Evolutionary conservation across 2,888 invertebrate genomes (phyloP).

Genomic region (Nomada fucata): DNA sequence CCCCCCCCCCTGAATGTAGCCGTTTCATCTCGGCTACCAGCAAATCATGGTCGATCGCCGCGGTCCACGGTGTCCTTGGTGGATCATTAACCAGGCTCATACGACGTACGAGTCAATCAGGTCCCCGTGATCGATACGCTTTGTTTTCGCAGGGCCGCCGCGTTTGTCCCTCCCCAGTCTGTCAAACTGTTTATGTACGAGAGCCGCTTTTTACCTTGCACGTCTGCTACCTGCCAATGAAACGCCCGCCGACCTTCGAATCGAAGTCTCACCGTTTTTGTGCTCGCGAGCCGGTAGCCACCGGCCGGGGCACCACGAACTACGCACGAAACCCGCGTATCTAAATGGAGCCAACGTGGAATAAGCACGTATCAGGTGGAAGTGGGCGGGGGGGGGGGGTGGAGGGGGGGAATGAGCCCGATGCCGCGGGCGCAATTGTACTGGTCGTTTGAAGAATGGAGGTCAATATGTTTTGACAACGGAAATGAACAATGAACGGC

Average conservation of each 20-base stretch:
- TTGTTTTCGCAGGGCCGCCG: conserved; percentile 57
- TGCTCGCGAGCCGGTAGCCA: conserved; percentile 68
- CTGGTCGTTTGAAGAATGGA: conserved; percentile 11
- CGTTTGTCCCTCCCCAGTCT: conserved; percentile 21
- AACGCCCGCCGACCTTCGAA: conserved; percentile 81
- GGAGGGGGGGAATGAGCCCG: neutral
- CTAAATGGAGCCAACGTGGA: conserved; percentile 33
- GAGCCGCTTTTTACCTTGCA: conserved; percentile 50
- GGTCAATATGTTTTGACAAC: conserved; percentile 5
- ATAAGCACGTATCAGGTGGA: conserved; percentile 24
- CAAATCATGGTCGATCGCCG: conserved; percentile 13
- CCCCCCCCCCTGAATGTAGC: no score
- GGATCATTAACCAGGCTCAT: conserved; percentile 51
- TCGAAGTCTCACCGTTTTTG: conserved; percentile 81
- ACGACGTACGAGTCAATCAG: conserved; percentile 44
- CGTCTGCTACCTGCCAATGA: conserved; percentile 77
- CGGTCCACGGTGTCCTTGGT: conserved; percentile 42
- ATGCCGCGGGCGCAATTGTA: conserved; percentile 1
- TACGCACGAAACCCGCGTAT: conserved; percentile 40
- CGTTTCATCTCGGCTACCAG: no score
- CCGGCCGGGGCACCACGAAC: conserved; percentile 11
- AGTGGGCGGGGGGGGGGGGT: no score
- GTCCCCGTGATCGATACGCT: conserved; percentile 37
- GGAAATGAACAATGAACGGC: neutral
- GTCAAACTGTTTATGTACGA: conserved; percentile 60